phyloP scores from a whole-genome alignment of 2,888 invertebrate genomes.

The Agonopterix alstromeriana region DNA sequence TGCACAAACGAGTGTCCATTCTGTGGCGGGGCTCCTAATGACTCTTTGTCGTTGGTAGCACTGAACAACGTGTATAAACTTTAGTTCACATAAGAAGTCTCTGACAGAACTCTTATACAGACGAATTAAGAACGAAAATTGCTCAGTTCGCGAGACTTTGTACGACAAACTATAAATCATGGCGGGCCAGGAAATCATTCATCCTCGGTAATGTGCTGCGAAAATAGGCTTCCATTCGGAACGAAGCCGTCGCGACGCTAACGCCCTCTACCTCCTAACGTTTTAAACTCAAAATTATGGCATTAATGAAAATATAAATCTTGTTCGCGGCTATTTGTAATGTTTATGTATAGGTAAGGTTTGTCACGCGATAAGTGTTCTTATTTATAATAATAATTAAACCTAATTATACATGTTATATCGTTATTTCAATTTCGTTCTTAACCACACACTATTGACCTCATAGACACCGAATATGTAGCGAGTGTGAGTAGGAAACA shows the following conservation, averaged over 20 bases:
- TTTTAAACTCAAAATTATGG: constrained; percentile 50
- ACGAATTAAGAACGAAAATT: too few species aligned
- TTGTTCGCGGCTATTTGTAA: constrained; percentile 15
- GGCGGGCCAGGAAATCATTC: constrained; percentile 71
- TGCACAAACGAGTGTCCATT: constrained; percentile 61
- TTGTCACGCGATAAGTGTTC: neutral
- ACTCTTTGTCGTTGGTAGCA: constrained; percentile 42
- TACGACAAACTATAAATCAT: constrained; percentile 42
- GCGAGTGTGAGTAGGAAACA: neutral
- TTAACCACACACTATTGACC: too few species aligned
- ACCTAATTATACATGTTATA: too few species aligned
- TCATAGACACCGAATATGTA: neutral
- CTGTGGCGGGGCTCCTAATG: constrained; percentile 54
- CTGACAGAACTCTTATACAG: too few species aligned
- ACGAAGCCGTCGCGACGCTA: constrained; percentile 36
- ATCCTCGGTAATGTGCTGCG: constrained; percentile 74
- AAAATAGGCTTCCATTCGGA: constrained; percentile 69
- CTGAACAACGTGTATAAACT: constrained; percentile 28
- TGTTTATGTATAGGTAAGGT: neutral
- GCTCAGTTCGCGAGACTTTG: constrained; percentile 22
- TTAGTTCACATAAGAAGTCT: too few species aligned
- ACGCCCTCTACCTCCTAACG: constrained; percentile 55
- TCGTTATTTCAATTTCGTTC: too few species aligned
- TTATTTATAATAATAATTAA: neutral
- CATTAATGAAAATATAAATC: constrained; percentile 51